Conservation (phyloP, 1,140 invertebrate species). For the Lordiphosa collinella region DNA sequence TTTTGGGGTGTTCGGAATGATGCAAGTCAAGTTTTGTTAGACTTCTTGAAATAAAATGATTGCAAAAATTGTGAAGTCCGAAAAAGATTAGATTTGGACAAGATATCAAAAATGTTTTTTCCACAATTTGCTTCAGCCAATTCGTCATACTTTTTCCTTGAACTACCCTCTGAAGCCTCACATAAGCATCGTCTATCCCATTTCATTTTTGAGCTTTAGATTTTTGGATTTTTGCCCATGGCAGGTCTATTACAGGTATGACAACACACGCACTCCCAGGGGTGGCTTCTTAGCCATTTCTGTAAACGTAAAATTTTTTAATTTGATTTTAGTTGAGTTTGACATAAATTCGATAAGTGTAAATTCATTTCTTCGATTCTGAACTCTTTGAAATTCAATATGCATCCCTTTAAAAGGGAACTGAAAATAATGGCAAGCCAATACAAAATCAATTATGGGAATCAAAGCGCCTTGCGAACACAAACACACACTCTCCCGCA, state of each 20-base stretch:
- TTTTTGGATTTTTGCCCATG: conserved; percentile 30
- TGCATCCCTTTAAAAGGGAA: conserved; percentile 25
- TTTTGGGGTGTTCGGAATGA: neutral
- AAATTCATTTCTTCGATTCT: conserved; percentile 19
- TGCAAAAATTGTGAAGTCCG: too few species aligned
- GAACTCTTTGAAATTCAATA: conserved; percentile 74
- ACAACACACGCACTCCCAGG: conserved; percentile 19
- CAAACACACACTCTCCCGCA: conserved; percentile 8
- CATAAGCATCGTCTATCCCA: neutral
- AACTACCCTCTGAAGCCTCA: neutral
- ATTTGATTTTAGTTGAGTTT: conserved; percentile 63
- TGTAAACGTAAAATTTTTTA: conserved; percentile 35
- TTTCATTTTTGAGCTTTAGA: conserved; percentile 16
- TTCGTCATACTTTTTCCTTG: conserved; percentile 5
- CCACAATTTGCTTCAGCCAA: neutral
- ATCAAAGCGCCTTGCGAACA: conserved; percentile 52
- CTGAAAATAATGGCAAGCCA: conserved; percentile 32
- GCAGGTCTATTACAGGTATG: conserved; percentile 59
- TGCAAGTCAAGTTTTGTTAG: too few species aligned
- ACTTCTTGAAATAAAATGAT: neutral
- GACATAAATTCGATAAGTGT: conserved; percentile 38
- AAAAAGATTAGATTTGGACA: too few species aligned
- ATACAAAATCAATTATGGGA: conserved; percentile 79
- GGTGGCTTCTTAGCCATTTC: conserved; percentile 27
- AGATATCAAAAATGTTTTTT: too few species aligned